Conservation (phyloP, 2,888 invertebrate genomes). For the Tinea semifulvella region DNA sequence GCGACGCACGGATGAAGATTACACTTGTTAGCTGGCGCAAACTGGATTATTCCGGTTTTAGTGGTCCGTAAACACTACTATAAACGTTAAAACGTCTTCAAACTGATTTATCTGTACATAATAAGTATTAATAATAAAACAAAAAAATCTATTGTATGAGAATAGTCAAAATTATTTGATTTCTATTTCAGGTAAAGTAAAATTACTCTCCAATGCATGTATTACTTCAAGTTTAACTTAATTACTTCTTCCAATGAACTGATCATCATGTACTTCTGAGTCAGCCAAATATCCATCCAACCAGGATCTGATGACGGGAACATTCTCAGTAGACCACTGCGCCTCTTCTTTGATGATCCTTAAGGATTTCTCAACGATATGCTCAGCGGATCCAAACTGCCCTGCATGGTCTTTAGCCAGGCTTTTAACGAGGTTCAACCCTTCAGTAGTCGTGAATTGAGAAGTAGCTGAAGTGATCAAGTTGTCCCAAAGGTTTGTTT, state of each 20-base stretch:
- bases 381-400: constrained; percentile 77
- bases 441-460: constrained; percentile 78
- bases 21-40: too few species aligned
- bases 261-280: constrained; percentile 27
- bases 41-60: too few species aligned
- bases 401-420: constrained; percentile 70
- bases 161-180: too few species aligned
- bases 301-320: constrained; percentile 80
- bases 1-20: too few species aligned
- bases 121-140: too few species aligned
- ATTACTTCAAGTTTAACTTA: too few species aligned
- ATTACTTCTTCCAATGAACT: constrained; percentile 16
- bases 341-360: constrained; percentile 78
- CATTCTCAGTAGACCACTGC: constrained; percentile 78
- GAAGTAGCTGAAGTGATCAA: constrained; percentile 78
- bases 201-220: too few species aligned
- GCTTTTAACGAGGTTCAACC: constrained; percentile 73
- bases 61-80: too few species aligned
- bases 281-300: constrained; percentile 64
- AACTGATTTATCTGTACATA: too few species aligned
- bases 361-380: constrained; percentile 76
- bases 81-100: too few species aligned
- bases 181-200: too few species aligned
- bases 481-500: constrained; percentile 79
- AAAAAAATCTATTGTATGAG: too few species aligned